A percentile compares a stretch with the other conserved stretches of the same genome.
phyloP scores from a whole-genome alignment of 2,113 vertebrate species.

The Ondatra zibethicus region DNA sequence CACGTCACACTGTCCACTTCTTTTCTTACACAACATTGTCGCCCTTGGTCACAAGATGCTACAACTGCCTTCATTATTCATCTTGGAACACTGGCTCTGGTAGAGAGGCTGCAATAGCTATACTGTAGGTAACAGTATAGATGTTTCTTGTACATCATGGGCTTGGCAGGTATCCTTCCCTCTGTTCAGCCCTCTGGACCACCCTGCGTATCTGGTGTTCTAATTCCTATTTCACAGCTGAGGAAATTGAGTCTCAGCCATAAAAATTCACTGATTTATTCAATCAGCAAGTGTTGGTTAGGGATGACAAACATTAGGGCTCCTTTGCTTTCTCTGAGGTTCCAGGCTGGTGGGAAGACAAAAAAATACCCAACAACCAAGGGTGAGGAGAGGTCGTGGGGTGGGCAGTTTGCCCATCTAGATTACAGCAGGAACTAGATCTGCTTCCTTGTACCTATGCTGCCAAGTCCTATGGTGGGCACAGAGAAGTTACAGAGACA shows the following conservation, averaged over 20 bases:
- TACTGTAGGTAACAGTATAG: accelerated
- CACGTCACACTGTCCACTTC: neutral
- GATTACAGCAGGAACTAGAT: neutral
- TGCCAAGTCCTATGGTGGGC: neutral
- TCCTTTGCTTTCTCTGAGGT: neutral
- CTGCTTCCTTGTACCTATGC: neutral
- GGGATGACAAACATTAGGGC: neutral
- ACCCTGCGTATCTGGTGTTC: neutral
- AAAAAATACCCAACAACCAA: neutral
- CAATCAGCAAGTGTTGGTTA: neutral
- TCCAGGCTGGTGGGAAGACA: neutral
- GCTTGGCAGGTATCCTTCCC: accelerated
- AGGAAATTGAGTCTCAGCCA: neutral
- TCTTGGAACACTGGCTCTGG: neutral
- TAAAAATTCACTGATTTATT: neutral
- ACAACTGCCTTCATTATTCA: neutral
- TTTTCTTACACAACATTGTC: neutral
- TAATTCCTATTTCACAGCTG: neutral
- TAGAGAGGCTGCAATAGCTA: neutral
- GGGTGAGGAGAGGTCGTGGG: neutral
- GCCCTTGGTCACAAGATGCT: neutral
- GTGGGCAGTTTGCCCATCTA: neutral
- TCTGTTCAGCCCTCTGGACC: neutral
- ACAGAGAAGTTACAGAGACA: neutral
- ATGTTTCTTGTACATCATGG: neutral